These are phyloP conservation scores for Vespertilio murinus DNA, from an alignment of 2,797 vertebrate species.

Conservation along the genomic window DNA sequence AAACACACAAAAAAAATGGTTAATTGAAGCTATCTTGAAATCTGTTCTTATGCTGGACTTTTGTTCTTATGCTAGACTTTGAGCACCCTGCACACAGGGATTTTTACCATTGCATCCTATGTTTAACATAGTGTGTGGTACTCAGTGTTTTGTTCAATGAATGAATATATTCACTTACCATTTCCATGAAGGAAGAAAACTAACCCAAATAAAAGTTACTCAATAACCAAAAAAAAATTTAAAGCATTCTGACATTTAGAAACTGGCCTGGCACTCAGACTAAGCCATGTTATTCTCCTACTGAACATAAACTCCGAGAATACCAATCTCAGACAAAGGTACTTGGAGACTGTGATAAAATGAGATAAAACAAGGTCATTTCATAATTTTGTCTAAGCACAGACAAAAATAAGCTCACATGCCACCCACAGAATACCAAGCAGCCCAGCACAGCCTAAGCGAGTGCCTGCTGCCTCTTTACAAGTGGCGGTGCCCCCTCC, in stretches of 20 bases:
- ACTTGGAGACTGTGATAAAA: not conserved
- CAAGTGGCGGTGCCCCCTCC: not conserved
- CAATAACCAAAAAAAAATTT: not conserved
- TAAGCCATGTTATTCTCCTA: not conserved
- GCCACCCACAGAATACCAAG: not conserved
- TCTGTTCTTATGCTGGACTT: not conserved
- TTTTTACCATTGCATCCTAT: not conserved
- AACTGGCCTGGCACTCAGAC: not conserved
- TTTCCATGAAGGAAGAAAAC: not conserved
- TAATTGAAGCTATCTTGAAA: not conserved
- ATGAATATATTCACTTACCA: not conserved
- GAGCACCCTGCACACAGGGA: not conserved
- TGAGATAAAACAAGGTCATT: conserved; percentile 11
- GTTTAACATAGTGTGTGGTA: not conserved
- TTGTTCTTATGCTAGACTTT: not conserved
- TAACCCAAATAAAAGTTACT: not conserved
- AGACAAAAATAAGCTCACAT: conserved; percentile 35
- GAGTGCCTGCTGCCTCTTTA: not conserved
- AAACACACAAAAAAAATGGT: not conserved
- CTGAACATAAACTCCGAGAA: not conserved
- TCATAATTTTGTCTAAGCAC: conserved; percentile 30
- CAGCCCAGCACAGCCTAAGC: not conserved
- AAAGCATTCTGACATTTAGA: not conserved
- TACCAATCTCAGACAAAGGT: not conserved
- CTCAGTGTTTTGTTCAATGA: not conserved